Evolutionary conservation across 2,113 vertebrate genomes (phyloP).

Genomic region (Mesoclemmys tuberculata): DNA sequence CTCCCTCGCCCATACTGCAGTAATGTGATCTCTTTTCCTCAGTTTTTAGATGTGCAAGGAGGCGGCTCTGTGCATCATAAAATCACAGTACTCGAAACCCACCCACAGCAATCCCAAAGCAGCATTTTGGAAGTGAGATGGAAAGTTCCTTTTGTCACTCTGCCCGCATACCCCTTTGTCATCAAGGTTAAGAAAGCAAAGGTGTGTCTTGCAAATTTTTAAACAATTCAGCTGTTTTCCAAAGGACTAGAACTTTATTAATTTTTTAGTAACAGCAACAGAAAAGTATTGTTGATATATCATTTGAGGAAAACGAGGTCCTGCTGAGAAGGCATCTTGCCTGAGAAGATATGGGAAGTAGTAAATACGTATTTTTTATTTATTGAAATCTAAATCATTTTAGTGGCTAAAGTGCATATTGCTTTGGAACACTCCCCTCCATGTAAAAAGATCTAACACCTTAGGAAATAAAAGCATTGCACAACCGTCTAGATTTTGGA

Average conservation of each 20-base stretch:
- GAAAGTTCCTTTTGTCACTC: slow-evolving; percentile 68
- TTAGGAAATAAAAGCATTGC: neutral
- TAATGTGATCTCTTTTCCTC: slow-evolving; percentile 41
- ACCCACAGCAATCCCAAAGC: slow-evolving; percentile 67
- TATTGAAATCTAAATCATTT: slow-evolving; percentile 44
- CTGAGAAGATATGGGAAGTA: neutral
- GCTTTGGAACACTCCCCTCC: neutral
- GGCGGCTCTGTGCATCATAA: slow-evolving; percentile 63
- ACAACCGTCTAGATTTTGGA: neutral
- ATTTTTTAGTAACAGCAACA: slow-evolving; percentile 29
- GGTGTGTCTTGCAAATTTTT: slow-evolving; percentile 54
- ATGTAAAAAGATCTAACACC: too few species aligned
- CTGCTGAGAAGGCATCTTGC: neutral
- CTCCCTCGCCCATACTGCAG: slow-evolving; percentile 45
- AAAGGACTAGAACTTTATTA: slow-evolving; percentile 1
- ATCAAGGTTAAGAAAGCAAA: slow-evolving; percentile 56
- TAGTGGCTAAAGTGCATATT: neutral
- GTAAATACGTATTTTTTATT: slow-evolving; percentile 1
- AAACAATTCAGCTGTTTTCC: slow-evolving; percentile 68
- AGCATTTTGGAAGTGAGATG: slow-evolving; percentile 37
- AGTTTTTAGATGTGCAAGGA: slow-evolving; percentile 69
- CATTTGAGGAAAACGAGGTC: neutral
- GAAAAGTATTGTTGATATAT: neutral
- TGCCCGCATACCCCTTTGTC: slow-evolving; percentile 59
- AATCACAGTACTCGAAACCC: slow-evolving; percentile 64